Evolutionary conservation across 2,113 vertebrate genomes (phyloP).

Genomic region (Mionectes macconnelli): DNA sequence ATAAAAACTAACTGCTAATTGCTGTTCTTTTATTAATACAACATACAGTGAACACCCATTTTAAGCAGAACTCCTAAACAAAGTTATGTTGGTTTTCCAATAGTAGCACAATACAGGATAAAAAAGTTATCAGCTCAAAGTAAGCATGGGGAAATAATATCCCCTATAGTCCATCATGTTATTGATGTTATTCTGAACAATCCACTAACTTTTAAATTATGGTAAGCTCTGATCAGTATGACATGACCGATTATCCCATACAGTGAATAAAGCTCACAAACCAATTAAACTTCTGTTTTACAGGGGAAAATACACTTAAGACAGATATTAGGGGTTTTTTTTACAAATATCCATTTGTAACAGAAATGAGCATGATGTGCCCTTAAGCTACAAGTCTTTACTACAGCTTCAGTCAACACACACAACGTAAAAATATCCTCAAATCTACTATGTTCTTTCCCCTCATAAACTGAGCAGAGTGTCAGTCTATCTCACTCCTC

Average conservation of each 20-base stretch:
- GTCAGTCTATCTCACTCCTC: neutral
- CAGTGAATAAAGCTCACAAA: neutral
- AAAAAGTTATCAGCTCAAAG: neutral
- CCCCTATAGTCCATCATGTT: rapidly evolving
- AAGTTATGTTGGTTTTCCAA: neutral
- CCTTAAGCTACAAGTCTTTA: neutral
- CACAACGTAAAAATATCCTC: neutral
- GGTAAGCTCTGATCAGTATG: neutral
- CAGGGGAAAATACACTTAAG: neutral
- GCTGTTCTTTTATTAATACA: neutral
- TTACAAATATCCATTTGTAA: neutral
- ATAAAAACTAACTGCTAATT: neutral
- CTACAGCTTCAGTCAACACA: neutral
- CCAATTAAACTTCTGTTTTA: neutral
- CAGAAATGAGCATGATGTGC: neutral
- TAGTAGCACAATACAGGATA: neutral
- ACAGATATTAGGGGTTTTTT: neutral
- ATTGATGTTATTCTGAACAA: neutral
- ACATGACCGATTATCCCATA: neutral
- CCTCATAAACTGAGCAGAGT: neutral
- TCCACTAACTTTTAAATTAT: neutral
- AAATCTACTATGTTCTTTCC: neutral
- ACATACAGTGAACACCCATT: neutral
- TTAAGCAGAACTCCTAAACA: neutral
- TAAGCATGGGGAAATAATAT: neutral